Percentiles rank a stretch among this genome's conserved stretches.
These are phyloP conservation scores for Leptonema lineaticorne DNA, from an alignment of 1,140 invertebrate species.

Conservation along the genomic window DNA sequence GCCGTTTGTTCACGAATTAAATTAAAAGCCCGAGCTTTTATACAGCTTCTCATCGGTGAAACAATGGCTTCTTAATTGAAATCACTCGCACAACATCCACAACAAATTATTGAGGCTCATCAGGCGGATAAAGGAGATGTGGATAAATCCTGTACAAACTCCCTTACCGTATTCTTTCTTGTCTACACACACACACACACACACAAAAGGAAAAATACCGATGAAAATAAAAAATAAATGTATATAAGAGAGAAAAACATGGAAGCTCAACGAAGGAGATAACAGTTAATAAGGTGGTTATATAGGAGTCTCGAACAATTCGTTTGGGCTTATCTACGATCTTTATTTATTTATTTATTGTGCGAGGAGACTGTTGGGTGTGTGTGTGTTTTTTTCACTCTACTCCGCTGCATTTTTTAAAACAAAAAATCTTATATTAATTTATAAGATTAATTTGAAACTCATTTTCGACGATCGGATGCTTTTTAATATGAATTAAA, in stretches of 20 bases:
- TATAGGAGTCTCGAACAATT: constrained; percentile 13
- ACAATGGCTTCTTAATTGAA: constrained; percentile 25
- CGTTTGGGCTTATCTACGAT: constrained; percentile 10
- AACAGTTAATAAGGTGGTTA: constrained; percentile 14
- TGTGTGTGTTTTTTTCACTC: background rate
- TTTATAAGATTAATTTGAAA: background rate
- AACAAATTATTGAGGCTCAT: constrained; percentile 24
- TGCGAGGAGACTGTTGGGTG: background rate
- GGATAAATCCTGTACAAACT: constrained; percentile 7
- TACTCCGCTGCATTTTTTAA: no score
- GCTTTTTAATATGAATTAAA: no score
- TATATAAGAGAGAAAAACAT: constrained; percentile 4
- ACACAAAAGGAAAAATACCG: background rate
- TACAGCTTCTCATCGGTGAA: background rate
- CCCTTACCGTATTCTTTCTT: no score
- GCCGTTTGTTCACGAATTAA: constrained; percentile 1
- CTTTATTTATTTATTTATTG: constrained; percentile 11
- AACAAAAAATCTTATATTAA: background rate
- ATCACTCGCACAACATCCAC: constrained; percentile 23
- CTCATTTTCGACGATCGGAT: no score
- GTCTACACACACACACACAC: background rate
- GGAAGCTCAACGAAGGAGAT: constrained; percentile 1
- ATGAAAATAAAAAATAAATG: background rate
- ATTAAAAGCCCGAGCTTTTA: constrained; percentile 5
- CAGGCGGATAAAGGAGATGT: constrained; percentile 18